Evolutionary conservation across 1,140 invertebrate species (phyloP), one percentile per base, ranked within the genome.

Genomic region (Sitophilus oryzae): DNA sequence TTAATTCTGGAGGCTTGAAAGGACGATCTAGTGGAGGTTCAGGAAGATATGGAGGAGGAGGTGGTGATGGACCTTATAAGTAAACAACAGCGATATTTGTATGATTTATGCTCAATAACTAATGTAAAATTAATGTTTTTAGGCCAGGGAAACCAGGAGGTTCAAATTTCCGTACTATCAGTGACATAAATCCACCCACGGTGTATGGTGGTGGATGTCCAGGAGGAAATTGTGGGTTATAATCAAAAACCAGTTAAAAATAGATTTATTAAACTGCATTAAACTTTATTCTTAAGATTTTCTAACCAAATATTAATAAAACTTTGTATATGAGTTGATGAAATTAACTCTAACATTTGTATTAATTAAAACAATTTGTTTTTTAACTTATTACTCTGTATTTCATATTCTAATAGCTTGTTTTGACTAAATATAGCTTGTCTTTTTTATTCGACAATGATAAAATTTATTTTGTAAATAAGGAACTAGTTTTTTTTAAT

Each of bases 81-180:
- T 66, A 60, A 47, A 52, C 48, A 30, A 2, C 41, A 16, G 23
- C 18, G 40, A 2, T 40, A 36, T 2, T 52, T 44, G 3, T 25
- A n/a, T 14, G 11, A 21, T 25, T 48, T 53, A 11, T 16, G 43
- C 25, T 20, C n/a, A 34, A 15, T 10, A n/a, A 50, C 21, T 19
- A 43, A 48, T n/a, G 44, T 49, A 22, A 42, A 42, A 36, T 55
- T 59, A 40, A 56, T 64, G 59, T 58, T 58, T 62, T 49, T 35
- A 64, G 66, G 50, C 66, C 64, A 52, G 66, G 67, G 11, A 62
- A 61, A 53, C 64, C 64, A 38, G 58, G 58, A 25, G 59, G 61
- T 9, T 56, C 66, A n/a, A 59, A 60, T 44, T 52, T 63, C 36
- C 50, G 61, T 35, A 68, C 61, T 10, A 64, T 68, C 58, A 53